phyloP scores from a whole-genome alignment of 2,888 invertebrate species.

The Mechanitis mazaeus region DNA sequence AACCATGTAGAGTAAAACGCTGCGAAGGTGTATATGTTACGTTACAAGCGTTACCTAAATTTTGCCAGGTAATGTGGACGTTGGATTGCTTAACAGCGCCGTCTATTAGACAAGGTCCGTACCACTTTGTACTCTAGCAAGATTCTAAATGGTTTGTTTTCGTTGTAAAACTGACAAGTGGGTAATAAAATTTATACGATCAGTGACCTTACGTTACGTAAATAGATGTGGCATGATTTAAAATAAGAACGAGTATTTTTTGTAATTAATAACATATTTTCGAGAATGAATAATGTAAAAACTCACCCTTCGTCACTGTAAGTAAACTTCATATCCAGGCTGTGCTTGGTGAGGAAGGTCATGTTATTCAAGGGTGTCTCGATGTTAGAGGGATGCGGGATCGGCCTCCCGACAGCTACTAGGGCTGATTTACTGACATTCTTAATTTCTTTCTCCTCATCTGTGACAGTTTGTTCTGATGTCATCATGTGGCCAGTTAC shows the following conservation, averaged over 20 bases:
- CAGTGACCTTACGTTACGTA: conserved; percentile 2
- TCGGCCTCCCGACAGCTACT: conserved; percentile 86
- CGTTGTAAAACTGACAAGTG: conserved; percentile 21
- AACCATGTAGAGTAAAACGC: conserved; percentile 36
- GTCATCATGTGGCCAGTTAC: conserved; percentile 87
- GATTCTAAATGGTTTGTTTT: conserved; percentile 23
- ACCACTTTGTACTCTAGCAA: conserved; percentile 14
- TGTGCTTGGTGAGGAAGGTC: conserved; percentile 94
- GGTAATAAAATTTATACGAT: conserved; percentile 9
- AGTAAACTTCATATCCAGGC: conserved; percentile 95
- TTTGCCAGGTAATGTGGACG: conserved; percentile 50
- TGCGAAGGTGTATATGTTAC: conserved; percentile 35
- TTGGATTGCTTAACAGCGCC: conserved; percentile 49
- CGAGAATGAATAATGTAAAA: neutral
- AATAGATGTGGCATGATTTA: neutral
- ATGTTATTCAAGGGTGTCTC: conserved; percentile 92
- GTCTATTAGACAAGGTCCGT: conserved; percentile 41
- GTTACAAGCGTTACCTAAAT: conserved; percentile 37
- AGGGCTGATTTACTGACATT: conserved; percentile 67
- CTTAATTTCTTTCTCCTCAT: conserved; percentile 42
- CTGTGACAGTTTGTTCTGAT: conserved; percentile 46
- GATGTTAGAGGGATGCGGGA: conserved; percentile 93
- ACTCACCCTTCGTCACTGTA: conserved; percentile 95
- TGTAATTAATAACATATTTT: neutral
- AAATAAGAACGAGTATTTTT: conserved; percentile 7